Percentiles rank a stretch among this genome's conserved stretches.
Conservation (phyloP, 2,888 invertebrate genomes). For the Dryobotodes eremita region DNA sequence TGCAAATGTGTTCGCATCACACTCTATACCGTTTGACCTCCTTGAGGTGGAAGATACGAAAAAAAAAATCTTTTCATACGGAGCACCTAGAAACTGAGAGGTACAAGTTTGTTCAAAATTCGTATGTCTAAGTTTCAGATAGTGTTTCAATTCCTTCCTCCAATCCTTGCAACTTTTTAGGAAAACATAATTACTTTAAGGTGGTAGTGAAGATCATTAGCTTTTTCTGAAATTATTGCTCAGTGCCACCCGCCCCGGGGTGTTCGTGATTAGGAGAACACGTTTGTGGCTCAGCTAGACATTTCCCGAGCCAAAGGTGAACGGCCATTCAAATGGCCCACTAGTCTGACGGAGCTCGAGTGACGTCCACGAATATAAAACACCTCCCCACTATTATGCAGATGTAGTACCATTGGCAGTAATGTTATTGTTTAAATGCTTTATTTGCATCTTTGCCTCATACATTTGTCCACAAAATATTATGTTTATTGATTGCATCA, state of each 20-base stretch:
- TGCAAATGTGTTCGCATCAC: not conserved
- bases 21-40: not conserved
- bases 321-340: slow-evolving; percentile 61
- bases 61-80: not conserved
- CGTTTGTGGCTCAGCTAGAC: slow-evolving; percentile 54
- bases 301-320: slow-evolving; percentile 62
- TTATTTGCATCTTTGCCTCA: slow-evolving; percentile 25
- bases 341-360: slow-evolving; percentile 35
- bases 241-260: slow-evolving; percentile 37
- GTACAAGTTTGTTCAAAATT: not conserved
- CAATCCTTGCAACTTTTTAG: not conserved
- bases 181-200: not conserved
- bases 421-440: slow-evolving; percentile 47
- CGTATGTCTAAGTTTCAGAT: not conserved
- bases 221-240: slow-evolving; percentile 17
- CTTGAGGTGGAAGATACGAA: too few species aligned
- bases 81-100: not conserved
- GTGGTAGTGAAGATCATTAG: slow-evolving; percentile 10
- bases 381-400: slow-evolving; percentile 36
- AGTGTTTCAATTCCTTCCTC: not conserved
- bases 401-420: slow-evolving; percentile 36
- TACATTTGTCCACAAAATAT: slow-evolving; percentile 3
- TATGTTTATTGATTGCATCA: slow-evolving; percentile 18
- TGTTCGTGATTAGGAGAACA: slow-evolving; percentile 59
- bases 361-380: slow-evolving; percentile 33